Evolutionary conservation across 2,113 vertebrate genomes (phyloP).

Genomic region (Tragelaphus scriptus): DNA sequence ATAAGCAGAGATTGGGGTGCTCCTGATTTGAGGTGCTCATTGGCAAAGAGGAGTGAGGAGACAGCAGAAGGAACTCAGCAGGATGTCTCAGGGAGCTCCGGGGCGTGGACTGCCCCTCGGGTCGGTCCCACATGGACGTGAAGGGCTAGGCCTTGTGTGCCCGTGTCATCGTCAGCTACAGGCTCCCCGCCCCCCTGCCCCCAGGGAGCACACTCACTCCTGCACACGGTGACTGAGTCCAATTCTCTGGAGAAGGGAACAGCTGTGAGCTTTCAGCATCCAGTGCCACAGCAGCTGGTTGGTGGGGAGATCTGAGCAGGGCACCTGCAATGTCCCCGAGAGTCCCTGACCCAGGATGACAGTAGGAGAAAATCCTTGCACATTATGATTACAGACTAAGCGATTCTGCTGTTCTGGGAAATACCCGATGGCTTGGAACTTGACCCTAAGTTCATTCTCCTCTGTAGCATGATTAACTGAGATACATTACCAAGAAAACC

Average conservation of each 20-base stretch:
- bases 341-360: not conserved
- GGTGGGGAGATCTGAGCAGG: not conserved
- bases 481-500: not conserved
- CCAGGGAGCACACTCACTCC: not conserved
- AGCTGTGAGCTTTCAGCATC: not conserved
- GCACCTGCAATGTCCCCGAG: not conserved
- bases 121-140: not conserved
- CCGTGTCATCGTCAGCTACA: not conserved
- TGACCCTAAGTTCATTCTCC: not conserved
- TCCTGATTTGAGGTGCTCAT: not conserved
- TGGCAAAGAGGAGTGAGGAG: not conserved
- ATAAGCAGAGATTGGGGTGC: not conserved
- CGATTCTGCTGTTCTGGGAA: not conserved
- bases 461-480: not conserved
- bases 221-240: not conserved
- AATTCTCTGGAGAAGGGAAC: not conserved
- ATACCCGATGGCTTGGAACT: not conserved
- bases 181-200: not conserved
- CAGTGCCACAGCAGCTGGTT: not conserved
- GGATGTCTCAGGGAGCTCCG: not conserved
- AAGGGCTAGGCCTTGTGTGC: not conserved
- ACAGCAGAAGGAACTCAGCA: not conserved
- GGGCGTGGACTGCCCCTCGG: not conserved
- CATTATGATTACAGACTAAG: not conserved
- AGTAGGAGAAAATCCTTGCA: not conserved